Conservation (phyloP, 1,140 invertebrate genomes). For the Pachypeltis micranthus region DNA sequence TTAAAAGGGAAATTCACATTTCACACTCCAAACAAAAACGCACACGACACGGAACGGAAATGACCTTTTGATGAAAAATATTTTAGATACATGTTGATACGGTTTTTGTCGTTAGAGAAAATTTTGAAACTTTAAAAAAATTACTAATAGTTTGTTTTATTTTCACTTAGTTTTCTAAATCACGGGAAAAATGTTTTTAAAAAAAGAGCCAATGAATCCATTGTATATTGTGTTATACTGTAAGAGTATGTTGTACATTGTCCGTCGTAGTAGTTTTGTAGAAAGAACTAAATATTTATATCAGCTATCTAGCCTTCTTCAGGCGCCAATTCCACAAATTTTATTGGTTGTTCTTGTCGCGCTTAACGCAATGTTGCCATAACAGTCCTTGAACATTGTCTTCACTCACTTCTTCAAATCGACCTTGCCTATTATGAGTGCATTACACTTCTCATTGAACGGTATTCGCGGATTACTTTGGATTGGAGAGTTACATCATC, state of each 20-base stretch:
- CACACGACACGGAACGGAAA: no score
- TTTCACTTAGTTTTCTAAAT: no score
- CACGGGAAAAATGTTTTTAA: no score
- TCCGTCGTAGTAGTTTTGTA: not conserved
- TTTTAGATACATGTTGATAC: no score
- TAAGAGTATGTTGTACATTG: not conserved
- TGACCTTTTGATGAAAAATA: no score
- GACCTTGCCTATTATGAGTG: not conserved
- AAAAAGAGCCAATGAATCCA: not conserved
- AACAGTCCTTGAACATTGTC: not conserved
- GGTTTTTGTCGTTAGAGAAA: no score
- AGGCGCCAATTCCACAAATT: not conserved
- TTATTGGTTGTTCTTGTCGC: constrained; percentile 1
- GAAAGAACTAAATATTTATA: not conserved
- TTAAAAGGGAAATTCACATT: no score
- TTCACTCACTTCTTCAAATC: not conserved
- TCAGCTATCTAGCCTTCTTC: not conserved
- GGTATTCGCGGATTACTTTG: not conserved
- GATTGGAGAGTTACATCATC: not conserved
- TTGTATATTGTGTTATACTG: constrained; percentile 4
- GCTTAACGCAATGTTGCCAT: constrained; percentile 15
- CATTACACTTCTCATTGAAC: not conserved
- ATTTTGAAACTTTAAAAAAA: no score
- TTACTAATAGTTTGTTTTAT: no score
- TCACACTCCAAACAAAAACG: no score